Base-by-base conservation (phyloP, 1,140 invertebrate species). In the Tenebrio molitor region DNA sequence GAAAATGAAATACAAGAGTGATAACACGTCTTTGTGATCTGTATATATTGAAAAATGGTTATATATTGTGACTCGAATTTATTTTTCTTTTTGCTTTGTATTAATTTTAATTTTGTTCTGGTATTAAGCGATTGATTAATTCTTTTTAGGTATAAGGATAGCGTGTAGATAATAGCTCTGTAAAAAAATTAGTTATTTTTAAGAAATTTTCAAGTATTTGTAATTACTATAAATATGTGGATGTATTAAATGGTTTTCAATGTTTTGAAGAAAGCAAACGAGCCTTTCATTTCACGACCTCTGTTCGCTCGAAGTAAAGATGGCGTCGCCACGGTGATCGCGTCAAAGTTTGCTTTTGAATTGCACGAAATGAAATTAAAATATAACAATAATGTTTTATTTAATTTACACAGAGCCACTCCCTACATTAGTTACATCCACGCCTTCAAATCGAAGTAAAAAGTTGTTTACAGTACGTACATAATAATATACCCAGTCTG, bases 1-100 rank as follows among this genome's bases (percentile, higher is more conserved):
- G 87, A 89, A 76, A 82, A 84, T 25, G 88, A 89, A 73, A 83
- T 88, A 75, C 85, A 86, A 76, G 87, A 88, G 85, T 88, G 86
- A 88, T 86, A 86, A 74, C 65, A 65, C 46, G 58, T 74, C 58
- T 78, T 77, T 77, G 66, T 76, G 71, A 77, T 77, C 69, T 78
- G 76, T 78, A 78, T 33, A 74, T 77, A 78, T 17, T 71, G 69
- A 64, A 67, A 74, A 72, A 71, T 74, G 71, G 69, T 77, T 74
- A 58, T 12, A 50, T 50, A 74, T 73, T 74, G 63, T 44, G 64
- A 71, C 72, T 69, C 69, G 62, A 71, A 71, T 70, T 76, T 72
- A 69, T 62, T 4, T 29, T 75, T 53, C 33, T 69, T 76, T 73
- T 72, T 67, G 69, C 72, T 75, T 70, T 53, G 34, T 68, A 42